These are phyloP conservation scores for Meandrusa payeni DNA, from an alignment of 2,888 invertebrate genomes.

Conservation along the genomic window DNA sequence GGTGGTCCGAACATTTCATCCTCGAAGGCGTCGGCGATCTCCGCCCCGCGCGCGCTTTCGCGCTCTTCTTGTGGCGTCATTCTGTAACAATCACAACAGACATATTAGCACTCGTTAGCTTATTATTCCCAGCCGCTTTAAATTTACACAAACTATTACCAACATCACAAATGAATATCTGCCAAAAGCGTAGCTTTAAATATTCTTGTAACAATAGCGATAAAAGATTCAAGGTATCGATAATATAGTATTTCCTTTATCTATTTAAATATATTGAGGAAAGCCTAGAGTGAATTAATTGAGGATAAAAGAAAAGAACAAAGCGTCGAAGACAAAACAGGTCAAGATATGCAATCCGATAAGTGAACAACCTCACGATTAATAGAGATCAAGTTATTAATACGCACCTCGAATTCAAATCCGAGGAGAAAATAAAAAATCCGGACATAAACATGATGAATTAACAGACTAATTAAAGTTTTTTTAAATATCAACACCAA, in stretches of 20 bases:
- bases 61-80: constrained; percentile 79
- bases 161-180: constrained; percentile 1
- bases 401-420: constrained; percentile 72
- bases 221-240: constrained; percentile 14
- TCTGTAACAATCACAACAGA: constrained; percentile 66
- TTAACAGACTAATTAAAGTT: constrained; percentile 45
- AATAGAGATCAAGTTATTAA: constrained; percentile 31
- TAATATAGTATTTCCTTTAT: constrained; percentile 14
- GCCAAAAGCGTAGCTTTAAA: constrained; percentile 9
- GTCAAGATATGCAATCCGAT: constrained; percentile 53
- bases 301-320: constrained; percentile 21
- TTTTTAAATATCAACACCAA: constrained; percentile 47
- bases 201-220: constrained; percentile 17
- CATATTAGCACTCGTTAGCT: constrained; percentile 49
- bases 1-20: constrained; percentile 89
- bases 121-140: constrained; percentile 20
- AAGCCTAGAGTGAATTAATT: constrained; percentile 4
- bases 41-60: constrained; percentile 69
- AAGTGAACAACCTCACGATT: constrained; percentile 21
- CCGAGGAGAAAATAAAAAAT: constrained; percentile 70
- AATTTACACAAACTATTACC: constrained; percentile 21
- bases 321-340: constrained; percentile 44
- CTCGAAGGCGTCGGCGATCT: constrained; percentile 78
- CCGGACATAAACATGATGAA: constrained; percentile 71
- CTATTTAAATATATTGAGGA: constrained; percentile 9